Percentiles rank a stretch among this genome's conserved stretches.
phyloP scores from a whole-genome alignment of 2,888 invertebrate species.

The Callinectes sapidus region DNA sequence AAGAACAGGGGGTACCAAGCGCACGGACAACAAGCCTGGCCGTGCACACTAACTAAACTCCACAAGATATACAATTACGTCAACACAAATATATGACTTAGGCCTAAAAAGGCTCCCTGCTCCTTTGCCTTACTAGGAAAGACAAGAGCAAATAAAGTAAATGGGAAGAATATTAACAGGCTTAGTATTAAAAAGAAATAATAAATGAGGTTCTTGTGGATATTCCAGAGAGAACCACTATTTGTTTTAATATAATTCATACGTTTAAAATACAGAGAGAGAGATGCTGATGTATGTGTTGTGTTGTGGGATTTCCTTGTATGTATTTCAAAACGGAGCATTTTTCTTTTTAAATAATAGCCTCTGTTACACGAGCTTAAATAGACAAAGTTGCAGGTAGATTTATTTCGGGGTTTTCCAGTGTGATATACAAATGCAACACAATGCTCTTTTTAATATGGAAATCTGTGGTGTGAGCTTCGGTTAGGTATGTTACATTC shows the following conservation, averaged over 20 bases:
- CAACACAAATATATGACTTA: conserved; percentile 31
- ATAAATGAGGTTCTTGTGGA: background rate
- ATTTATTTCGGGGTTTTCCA: too few species aligned
- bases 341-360: background rate
- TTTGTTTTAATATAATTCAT: background rate
- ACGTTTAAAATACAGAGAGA: background rate
- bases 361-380: background rate
- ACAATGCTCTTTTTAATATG: too few species aligned
- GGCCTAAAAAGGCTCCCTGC: conserved; percentile 24
- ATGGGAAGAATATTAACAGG: background rate
- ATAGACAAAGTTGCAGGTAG: too few species aligned
- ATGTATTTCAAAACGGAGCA: background rate
- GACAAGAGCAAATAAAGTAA: conserved; percentile 10
- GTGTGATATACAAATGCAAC: too few species aligned
- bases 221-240: background rate
- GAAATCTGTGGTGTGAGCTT: background rate
- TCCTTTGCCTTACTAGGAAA: background rate
- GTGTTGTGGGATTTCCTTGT: background rate
- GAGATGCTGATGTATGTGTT: too few species aligned
- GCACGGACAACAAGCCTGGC: background rate
- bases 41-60: conserved; percentile 2
- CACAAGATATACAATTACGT: conserved; percentile 39
- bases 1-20: background rate
- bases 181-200: conserved; percentile 20
- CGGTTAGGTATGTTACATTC: background rate